Conservation (phyloP, 2,113 vertebrate genomes). For the Lipophrys pholis region DNA sequence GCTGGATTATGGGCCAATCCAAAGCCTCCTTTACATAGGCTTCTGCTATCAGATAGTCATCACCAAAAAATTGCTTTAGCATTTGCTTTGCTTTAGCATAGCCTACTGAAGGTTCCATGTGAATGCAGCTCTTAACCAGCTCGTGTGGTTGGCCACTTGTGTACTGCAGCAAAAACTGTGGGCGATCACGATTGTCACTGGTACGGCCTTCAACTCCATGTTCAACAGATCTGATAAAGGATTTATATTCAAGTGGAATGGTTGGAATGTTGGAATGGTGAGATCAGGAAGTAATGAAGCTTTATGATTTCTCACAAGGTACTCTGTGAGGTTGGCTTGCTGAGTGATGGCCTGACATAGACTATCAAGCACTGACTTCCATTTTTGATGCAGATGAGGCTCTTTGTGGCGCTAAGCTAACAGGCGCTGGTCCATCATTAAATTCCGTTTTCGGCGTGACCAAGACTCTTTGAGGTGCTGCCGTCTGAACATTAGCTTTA, state of each 20-base stretch:
- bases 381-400: not conserved
- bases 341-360: slow-evolving; percentile 50
- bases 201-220: slow-evolving; percentile 41
- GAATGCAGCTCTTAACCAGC: slow-evolving; percentile 47
- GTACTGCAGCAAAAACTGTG: slow-evolving; percentile 24
- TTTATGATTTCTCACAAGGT: slow-evolving; percentile 47
- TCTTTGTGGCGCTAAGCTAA: too few species aligned
- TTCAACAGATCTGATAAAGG: not conserved
- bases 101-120: slow-evolving; percentile 39
- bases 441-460: too few species aligned
- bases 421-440: too few species aligned
- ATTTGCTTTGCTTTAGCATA: slow-evolving; percentile 43
- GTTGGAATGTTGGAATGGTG: slow-evolving; percentile 1
- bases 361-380: slow-evolving; percentile 20
- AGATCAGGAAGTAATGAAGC: slow-evolving; percentile 41
- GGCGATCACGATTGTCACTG: slow-evolving; percentile 1
- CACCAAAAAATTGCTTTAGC: slow-evolving; percentile 34
- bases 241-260: slow-evolving; percentile 37
- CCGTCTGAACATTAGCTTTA: not conserved
- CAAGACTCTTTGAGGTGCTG: too few species aligned
- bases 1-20: slow-evolving; percentile 16
- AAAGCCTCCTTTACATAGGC: slow-evolving; percentile 42
- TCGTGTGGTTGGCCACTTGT: slow-evolving; percentile 45
- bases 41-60: slow-evolving; percentile 33
- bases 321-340: slow-evolving; percentile 48